Percentiles rank a stretch among this genome's conserved stretches.
Evolutionary conservation across 1,140 invertebrate genomes (phyloP).

Genomic region (Lysiphlebus fabarum): DNA sequence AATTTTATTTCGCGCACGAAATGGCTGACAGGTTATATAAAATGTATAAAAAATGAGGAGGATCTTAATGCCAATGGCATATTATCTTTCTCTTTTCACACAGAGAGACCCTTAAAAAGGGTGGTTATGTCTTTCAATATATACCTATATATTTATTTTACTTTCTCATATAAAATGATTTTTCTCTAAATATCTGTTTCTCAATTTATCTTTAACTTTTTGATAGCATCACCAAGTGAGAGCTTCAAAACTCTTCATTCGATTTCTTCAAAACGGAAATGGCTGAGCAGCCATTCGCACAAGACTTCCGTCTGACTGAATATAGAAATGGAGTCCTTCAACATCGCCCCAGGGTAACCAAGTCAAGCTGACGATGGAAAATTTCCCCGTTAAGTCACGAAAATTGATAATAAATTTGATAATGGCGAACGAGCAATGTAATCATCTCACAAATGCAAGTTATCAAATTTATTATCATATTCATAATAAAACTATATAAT

Average conservation of each 20-base stretch:
- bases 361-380: neutral
- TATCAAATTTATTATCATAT: neutral
- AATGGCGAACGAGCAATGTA: slow-evolving; percentile 30
- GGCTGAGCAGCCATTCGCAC: slow-evolving; percentile 53
- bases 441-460: neutral
- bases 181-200: neutral
- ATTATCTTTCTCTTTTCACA: too few relatives aligned
- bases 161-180: neutral
- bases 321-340: slow-evolving; percentile 50
- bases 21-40: too few relatives aligned
- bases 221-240: neutral
- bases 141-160: too few relatives aligned
- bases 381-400: slow-evolving; percentile 34
- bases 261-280: slow-evolving; percentile 53
- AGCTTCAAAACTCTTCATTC: slow-evolving; percentile 45
- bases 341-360: slow-evolving; percentile 9
- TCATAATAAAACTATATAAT: slow-evolving; percentile 44
- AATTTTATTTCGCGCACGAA: too few relatives aligned
- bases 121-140: slow-evolving; percentile 2
- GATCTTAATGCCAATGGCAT: too few relatives aligned
- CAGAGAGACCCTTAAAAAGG: neutral
- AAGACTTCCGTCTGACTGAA: slow-evolving; percentile 50
- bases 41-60: too few relatives aligned
- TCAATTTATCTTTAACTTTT: neutral
- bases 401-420: slow-evolving; percentile 57